Evolutionary conservation across 2,888 invertebrate species (phyloP), one percentile per base, ranked within the genome.

Genomic region (Empis stercorea): DNA sequence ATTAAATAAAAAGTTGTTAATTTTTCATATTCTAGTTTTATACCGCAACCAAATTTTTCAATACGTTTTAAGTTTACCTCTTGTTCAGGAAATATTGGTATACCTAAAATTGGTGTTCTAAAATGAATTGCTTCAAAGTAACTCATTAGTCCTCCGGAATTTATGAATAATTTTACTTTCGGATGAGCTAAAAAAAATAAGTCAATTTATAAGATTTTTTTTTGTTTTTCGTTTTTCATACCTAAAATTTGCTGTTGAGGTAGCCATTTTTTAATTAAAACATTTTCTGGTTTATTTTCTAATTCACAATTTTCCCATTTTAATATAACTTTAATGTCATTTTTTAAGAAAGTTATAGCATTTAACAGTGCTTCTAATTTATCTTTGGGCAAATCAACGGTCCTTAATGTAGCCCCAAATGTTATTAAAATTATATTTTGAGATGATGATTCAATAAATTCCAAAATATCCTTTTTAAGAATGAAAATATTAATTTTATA

Each of bases 61-160:
- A 71, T 61, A 38, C 71, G 68, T 38, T 64, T 65, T 51, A 72
- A 66, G 55, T 75, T 72, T 4, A 67, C 62, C 43, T 66, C 60
- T 54, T 76, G 76, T 52, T 76, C 76, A 17, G 70, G 68, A 36
- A 70, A 66, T 23, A 76, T 62, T 32, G 76, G 76, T 51, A 76
- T 67, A 37, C 73, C 72, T 44, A 76, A 58, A 44, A 76, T 63
- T 3, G 75, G 73, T 34, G 71, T 72, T 20, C 64, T 66, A 36
- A 68, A 65, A 49, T 70, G 64, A 20, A 75, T 65, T 0, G 76
- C 68, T 59, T 79, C 79, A 51, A 73, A 73, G 11, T 72, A 64
- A 50, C 76, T 75, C 55, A 78, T 67, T 41, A 75, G 63, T 1
- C 78, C 79, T 27, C 76, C 78, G 55, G 78, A 75, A 10, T 75